These are phyloP conservation scores for Fundulus diaphanus DNA, from an alignment of 2,797 vertebrate genomes.

Conservation along the genomic window DNA sequence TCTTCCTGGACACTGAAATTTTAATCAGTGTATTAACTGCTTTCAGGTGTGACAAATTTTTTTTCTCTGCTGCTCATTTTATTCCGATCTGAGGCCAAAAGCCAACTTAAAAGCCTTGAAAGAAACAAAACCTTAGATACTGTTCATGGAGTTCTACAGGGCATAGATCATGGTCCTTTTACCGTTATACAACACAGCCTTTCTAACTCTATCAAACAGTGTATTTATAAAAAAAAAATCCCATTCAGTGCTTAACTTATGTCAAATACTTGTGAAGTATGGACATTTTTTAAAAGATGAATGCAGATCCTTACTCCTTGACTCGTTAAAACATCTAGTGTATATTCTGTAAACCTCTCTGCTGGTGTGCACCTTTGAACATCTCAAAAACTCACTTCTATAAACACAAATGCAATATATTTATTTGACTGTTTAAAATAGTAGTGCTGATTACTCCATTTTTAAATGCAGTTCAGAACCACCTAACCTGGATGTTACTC, in stretches of 20 bases:
- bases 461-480: background rate
- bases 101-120: background rate
- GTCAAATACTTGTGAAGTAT: background rate
- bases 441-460: background rate
- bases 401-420: background rate
- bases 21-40: background rate
- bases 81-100: background rate
- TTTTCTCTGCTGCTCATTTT: background rate
- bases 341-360: background rate
- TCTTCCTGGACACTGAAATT: background rate
- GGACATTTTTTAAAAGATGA: too few relatives aligned
- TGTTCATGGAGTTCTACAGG: background rate
- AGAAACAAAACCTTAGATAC: background rate
- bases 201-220: too few relatives aligned
- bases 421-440: background rate
- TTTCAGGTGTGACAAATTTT: background rate
- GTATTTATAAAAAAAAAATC: too few relatives aligned
- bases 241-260: background rate
- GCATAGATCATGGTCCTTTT: too few relatives aligned
- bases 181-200: too few relatives aligned
- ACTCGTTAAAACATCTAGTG: background rate
- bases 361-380: background rate
- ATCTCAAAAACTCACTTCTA: background rate
- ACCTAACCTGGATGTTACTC: constrained; percentile 36
- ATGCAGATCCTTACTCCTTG: background rate